Base-by-base conservation (phyloP, 2,797 vertebrate species). In the Erithacus rubecula region DNA sequence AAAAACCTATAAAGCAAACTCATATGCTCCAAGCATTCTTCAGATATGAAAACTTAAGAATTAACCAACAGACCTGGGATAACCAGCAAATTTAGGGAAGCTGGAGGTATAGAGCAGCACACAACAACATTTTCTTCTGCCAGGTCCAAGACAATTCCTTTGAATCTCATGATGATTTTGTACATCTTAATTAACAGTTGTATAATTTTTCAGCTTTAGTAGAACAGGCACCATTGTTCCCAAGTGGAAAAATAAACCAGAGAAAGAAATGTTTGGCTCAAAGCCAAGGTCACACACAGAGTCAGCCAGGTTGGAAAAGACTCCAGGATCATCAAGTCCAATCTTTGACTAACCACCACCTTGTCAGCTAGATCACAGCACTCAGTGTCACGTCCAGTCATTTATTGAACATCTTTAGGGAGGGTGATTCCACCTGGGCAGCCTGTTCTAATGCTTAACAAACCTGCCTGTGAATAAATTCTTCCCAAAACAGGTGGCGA, bases 331-430 rank as follows among this genome's bases (percentile, higher is more conserved):
- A 52, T 4, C 5, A 3, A 32, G 15, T 20, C 44, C 39, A 64
- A 7, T 16, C 52, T 64, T 0, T 36, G 41, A 34, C 12, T 4
- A 6, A 34, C 11, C 7, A 52, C 10, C 29, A 64, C 37, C 34
- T 12, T 23, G 26, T 8, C 52, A 59, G 12, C 52, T 3, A 21
- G 32, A 56, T 26, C 65, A 24, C 26, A 53, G 46, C 30, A 15
- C 39, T 4, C 15, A 16, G 37, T 10, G 39, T 5, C 15, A 46
- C 2, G 4, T 6, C 39, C 56, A 34, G 24, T 3, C 1, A 0
- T 15, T 49, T 12, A 44, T 1, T 27, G 58, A 58, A 30, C 72
- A 15, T 3, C n/a, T 20, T 15, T 58, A 58, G 51, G 64, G 51
- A 44, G 7, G 11, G 27, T 5, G 51, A 27, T 23, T 43, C 23